These are phyloP conservation scores for Exocentrus adspersus DNA, from an alignment of 2,888 invertebrate species.

Conservation along the genomic window DNA sequence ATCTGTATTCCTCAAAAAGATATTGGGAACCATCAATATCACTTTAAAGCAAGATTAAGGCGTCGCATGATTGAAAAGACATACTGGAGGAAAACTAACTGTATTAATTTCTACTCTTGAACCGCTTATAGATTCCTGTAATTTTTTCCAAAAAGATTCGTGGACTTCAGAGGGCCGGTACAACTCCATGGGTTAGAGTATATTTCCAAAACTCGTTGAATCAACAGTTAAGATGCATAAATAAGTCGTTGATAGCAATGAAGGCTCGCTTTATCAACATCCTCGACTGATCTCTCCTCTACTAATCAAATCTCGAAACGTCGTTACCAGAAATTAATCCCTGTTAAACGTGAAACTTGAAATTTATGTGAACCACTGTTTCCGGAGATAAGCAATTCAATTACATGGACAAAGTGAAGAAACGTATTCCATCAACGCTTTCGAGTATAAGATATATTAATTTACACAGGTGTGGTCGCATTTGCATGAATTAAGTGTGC, in stretches of 20 bases:
- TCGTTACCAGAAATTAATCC: slow-evolving; percentile 8
- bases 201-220: too few species aligned
- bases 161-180: too few species aligned
- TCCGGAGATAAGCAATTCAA: slow-evolving; percentile 11
- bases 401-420: slow-evolving; percentile 3
- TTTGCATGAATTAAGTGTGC: background rate
- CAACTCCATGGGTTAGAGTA: too few species aligned
- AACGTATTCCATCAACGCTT: background rate
- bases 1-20: too few species aligned
- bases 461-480: slow-evolving; percentile 6
- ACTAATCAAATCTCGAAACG: slow-evolving; percentile 11
- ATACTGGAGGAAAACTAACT: too few species aligned
- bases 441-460: background rate
- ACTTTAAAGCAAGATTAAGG: too few species aligned
- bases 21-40: too few species aligned
- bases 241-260: slow-evolving; percentile 12
- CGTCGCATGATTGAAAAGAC: too few species aligned
- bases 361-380: slow-evolving; percentile 12
- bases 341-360: slow-evolving; percentile 6
- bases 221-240: slow-evolving; percentile 18
- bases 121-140: too few species aligned
- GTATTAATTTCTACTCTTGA: too few species aligned
- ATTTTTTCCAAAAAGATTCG: too few species aligned
- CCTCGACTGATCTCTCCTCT: slow-evolving; percentile 3
- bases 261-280: slow-evolving; percentile 15